Evolutionary conservation across 1,140 invertebrate species (phyloP).

Genomic region (Whitmania pigra): DNA sequence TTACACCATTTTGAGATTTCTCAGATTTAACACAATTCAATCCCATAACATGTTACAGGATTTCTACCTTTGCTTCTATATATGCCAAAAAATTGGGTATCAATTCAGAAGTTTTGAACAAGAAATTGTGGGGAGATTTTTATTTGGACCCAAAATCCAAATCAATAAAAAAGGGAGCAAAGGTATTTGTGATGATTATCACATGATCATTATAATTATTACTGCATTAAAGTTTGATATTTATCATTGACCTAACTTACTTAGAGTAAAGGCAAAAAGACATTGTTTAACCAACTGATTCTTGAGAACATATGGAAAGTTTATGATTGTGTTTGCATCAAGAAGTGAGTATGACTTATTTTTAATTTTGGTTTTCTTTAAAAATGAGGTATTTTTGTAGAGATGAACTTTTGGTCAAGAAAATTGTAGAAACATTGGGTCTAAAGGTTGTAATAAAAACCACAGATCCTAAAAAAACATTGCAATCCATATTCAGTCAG

Average conservation of each 20-base stretch:
- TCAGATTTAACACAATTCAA: no score
- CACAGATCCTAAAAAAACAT: conserved; percentile 60
- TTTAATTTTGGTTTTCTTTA: not conserved
- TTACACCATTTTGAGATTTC: no score
- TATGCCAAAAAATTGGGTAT: conserved; percentile 67
- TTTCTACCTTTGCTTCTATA: conserved; percentile 68
- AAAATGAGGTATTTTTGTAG: conserved; percentile 28
- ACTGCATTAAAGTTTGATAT: not conserved
- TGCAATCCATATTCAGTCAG: conserved; percentile 67
- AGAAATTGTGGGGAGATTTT: conserved; percentile 87
- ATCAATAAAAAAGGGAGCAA: conserved; percentile 73
- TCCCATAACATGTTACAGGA: conserved; percentile 42
- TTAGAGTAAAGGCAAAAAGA: conserved; percentile 73
- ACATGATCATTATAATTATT: not conserved
- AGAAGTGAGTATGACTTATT: not conserved
- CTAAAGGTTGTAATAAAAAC: conserved; percentile 58
- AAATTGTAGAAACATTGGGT: conserved; percentile 66
- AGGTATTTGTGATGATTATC: conserved; percentile 43
- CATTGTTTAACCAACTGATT: conserved; percentile 87
- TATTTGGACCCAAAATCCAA: conserved; percentile 79
- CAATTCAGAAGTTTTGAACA: conserved; percentile 51
- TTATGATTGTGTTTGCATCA: conserved; percentile 52
- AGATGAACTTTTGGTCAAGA: conserved; percentile 66
- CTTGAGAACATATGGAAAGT: conserved; percentile 85
- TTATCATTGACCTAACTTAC: conserved; percentile 17